Evolutionary conservation across 2,797 vertebrate species (phyloP), one percentile per base, ranked within the genome.

Genomic region (Leptodactylus fallax): DNA sequence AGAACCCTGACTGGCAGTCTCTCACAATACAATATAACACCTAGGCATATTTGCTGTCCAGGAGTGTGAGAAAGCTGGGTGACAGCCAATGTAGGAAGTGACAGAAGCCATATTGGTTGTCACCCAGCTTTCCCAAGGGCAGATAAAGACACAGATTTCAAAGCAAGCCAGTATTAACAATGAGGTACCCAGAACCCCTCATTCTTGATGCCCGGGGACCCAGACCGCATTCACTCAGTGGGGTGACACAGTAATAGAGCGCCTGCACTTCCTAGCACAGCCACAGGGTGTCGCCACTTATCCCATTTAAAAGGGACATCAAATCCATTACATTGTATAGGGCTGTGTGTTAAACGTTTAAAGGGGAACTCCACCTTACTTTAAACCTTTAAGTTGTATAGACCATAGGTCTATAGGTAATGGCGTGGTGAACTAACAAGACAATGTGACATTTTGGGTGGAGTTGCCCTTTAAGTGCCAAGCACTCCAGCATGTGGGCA

Each of bases 241-340:
- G 36, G 36, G 36, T 36, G 4, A 25, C 13, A 25, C 13, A 1
- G 23, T 25, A 16, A 27, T 71, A 17, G 17, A 7, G 27, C 0
- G 67, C 67, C 36, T 63, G 83, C 45, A 49, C 3, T 77, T 61
- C 71, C 17, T 21, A 14, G 56, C 36, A 25, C 27, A 76, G 69
- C 83, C 83, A 85, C 53, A 76, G 19, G 27, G 83, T 61, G 83
- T 21, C 25, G 21, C 71, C 71, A 85, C 27, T 25, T 6, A 14
- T 14, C 13, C 1, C 36, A 36, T 2, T 36, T 1, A 36, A 36
- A 36, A 36, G 36, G 36, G 36, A 7, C 58, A 61, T 21, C n/a
- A 23, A 21, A 65, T 25, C n/a, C 9, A n/a, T 21, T 63, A 25
- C n/a, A 65, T 11, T 1, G 60, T 61, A 10, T 8, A n/a, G 19